These are phyloP conservation scores for Pherbina coryleti DNA, from an alignment of 2,888 invertebrate genomes.

Conservation along the genomic window DNA sequence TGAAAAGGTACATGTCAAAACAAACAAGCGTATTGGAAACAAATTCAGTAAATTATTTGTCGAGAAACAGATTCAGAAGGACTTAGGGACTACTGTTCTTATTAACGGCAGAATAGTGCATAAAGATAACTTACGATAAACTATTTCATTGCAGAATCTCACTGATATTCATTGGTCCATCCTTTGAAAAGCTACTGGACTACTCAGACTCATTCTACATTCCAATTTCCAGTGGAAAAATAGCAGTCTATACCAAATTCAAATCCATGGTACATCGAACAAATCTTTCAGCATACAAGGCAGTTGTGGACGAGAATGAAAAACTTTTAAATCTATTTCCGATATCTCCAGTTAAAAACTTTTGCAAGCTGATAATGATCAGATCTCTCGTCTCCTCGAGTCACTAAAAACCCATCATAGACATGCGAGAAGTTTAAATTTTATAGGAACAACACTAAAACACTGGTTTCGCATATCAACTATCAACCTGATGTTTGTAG, in stretches of 20 bases:
- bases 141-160: neutral
- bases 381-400: too few species aligned
- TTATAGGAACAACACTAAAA: too few species aligned
- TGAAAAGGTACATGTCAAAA: slow-evolving; percentile 4
- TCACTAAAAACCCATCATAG: too few species aligned
- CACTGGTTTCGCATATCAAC: too few species aligned
- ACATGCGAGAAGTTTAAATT: too few species aligned
- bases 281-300: neutral
- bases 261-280: neutral
- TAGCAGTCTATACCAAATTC: neutral
- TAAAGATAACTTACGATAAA: slow-evolving; percentile 5
- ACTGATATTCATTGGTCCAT: neutral
- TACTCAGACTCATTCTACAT: slow-evolving; percentile 1
- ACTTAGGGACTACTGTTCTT: slow-evolving; percentile 12
- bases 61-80: slow-evolving; percentile 4
- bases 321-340: neutral
- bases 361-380: neutral
- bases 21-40: slow-evolving; percentile 18
- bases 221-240: slow-evolving; percentile 5
- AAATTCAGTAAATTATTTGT: slow-evolving; percentile 11
- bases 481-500: too few species aligned
- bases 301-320: neutral
- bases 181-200: neutral
- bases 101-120: slow-evolving; percentile 14
- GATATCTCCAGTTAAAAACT: neutral